Conservation (phyloP, 2,888 invertebrate species). For the Melinaea menophilus region DNA sequence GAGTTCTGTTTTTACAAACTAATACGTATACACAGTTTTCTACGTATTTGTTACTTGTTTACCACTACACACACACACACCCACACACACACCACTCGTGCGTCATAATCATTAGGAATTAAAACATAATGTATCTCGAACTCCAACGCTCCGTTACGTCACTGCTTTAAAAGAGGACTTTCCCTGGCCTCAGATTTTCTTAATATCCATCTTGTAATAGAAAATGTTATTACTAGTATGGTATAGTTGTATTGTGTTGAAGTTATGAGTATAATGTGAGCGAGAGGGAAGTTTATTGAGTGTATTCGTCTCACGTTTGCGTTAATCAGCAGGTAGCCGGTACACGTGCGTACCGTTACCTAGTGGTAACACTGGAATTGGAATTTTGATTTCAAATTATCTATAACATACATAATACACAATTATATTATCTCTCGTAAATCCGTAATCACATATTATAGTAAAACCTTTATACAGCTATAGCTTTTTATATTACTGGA, state of each 20-base stretch:
- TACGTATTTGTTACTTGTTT: constrained; percentile 32
- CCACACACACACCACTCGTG: constrained; percentile 24
- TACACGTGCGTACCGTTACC: constrained; percentile 37
- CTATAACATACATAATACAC: neutral
- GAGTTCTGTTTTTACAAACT: constrained; percentile 11
- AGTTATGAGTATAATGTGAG: too few relatives aligned
- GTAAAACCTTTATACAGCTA: too few relatives aligned
- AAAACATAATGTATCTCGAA: constrained; percentile 13
- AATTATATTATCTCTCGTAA: too few relatives aligned
- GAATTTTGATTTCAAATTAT: constrained; percentile 35
- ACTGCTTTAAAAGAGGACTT: neutral
- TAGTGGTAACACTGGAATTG: constrained; percentile 32
- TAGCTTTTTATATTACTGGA: too few relatives aligned
- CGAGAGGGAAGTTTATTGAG: neutral
- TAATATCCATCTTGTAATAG: too few relatives aligned
- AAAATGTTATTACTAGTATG: too few relatives aligned
- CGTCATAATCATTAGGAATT: constrained; percentile 28
- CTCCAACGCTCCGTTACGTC: neutral
- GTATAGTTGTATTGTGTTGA: too few relatives aligned
- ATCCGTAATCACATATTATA: too few relatives aligned
- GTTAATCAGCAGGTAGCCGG: constrained; percentile 21
- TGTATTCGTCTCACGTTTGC: constrained; percentile 23
- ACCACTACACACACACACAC: constrained; percentile 20
- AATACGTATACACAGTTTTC: constrained; percentile 13
- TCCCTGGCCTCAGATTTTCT: too few relatives aligned